These are phyloP conservation scores for Clarias laeviceps DNA, from an alignment of 2,797 vertebrate species.

Conservation along the genomic window DNA sequence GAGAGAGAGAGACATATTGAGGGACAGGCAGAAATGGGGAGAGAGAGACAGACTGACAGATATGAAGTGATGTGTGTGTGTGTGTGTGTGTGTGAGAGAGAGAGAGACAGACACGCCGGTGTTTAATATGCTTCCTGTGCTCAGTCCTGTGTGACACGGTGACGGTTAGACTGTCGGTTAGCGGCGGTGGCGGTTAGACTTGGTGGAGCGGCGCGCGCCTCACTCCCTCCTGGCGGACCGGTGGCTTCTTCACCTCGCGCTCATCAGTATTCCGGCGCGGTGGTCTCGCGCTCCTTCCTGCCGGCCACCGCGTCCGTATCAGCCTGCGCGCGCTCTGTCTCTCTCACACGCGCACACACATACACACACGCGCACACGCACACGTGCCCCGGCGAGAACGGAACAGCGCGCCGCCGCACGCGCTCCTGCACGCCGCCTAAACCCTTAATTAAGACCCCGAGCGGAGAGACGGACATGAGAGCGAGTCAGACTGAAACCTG, in stretches of 20 bases:
- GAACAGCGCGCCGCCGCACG: conserved; percentile 83
- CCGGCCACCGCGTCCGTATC: conserved; percentile 88
- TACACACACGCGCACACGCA: conserved; percentile 77
- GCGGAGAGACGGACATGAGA: conserved; percentile 17
- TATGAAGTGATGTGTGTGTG: no score
- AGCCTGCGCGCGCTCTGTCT: conserved; percentile 59
- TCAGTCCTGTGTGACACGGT: conserved; percentile 87
- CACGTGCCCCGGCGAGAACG: conserved; percentile 84
- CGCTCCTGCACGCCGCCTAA: conserved; percentile 89
- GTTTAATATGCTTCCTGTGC: conserved; percentile 97
- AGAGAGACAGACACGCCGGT: conserved; percentile 90
- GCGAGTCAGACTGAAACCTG: conserved; percentile 43
- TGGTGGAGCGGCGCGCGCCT: conserved; percentile 83
- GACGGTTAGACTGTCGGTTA: conserved; percentile 56
- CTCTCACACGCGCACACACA: conserved; percentile 31
- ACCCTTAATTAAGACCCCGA: conserved; percentile 93
- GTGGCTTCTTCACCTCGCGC: conserved; percentile 90
- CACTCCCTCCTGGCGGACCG: conserved; percentile 83
- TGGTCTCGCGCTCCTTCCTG: conserved; percentile 88
- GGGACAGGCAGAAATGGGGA: neutral
- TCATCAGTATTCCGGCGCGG: conserved; percentile 94
- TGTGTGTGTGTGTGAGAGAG: neutral
- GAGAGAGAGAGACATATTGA: neutral
- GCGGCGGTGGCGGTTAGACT: conserved; percentile 76
- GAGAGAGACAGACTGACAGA: neutral